phyloP scores from a whole-genome alignment of 1,140 invertebrate genomes.

The Meloidogyne exigua region DNA sequence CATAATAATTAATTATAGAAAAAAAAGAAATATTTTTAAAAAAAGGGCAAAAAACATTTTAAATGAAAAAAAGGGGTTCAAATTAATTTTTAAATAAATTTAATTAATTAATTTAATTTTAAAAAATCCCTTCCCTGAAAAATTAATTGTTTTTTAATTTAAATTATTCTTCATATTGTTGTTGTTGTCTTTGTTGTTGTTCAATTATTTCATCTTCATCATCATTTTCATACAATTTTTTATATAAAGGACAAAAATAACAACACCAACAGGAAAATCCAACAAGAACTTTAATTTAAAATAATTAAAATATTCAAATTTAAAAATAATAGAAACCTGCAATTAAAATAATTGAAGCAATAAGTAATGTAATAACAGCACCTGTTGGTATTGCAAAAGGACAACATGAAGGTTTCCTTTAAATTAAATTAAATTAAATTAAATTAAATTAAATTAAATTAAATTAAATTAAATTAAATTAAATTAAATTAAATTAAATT shows the following conservation, averaged over 20 bases:
- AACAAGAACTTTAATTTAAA: slow-evolving; percentile 56
- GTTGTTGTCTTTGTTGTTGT: neutral
- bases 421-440: neutral
- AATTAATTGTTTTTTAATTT: neutral
- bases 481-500: no score
- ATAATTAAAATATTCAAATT: neutral
- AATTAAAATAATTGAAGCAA: slow-evolving; percentile 57
- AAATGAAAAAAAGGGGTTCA: no score
- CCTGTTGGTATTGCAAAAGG: slow-evolving; percentile 63
- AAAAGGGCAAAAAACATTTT: no score
- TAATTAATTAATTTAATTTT: no score
- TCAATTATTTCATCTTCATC: neutral
- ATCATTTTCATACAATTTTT: slow-evolving; percentile 44
- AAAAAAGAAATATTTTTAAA: no score
- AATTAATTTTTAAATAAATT: no score
- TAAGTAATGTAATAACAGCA: slow-evolving; percentile 62
- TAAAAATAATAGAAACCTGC: slow-evolving; percentile 33
- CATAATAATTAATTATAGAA: no score
- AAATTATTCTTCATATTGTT: slow-evolving; percentile 5
- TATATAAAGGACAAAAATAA: slow-evolving; percentile 62
- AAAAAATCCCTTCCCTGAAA: no score
- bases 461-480: no score
- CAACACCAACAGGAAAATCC: slow-evolving; percentile 62
- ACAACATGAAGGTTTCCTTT: slow-evolving; percentile 60
- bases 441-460: neutral